Base-by-base conservation (phyloP, 2,797 vertebrate genomes). In the Eleutherodactylus coqui region DNA sequence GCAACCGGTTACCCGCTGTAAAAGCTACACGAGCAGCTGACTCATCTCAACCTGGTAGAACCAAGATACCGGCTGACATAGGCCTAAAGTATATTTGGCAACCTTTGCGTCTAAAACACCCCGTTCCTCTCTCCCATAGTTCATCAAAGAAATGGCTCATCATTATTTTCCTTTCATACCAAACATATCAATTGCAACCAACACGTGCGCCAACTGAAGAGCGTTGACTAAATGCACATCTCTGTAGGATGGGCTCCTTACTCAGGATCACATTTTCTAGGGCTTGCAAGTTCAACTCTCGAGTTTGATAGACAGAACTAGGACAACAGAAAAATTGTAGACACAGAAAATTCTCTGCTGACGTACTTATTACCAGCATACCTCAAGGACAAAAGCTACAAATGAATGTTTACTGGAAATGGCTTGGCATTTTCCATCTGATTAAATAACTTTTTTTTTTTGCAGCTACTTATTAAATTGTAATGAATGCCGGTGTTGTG, bases 231-330 rank as follows among this genome's bases (percentile, higher is more conserved):
- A n/a, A n/a, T n/a, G n/a, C n/a, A n/a, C 36, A n/a, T 72, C 34
- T 70, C 5, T 21, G 67, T 8, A 21, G 67, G 4, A 9, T 8
- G 17, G 19, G 64, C 38, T 69, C 34, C 34, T 69, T 24, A 24
- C 36, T 70, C 21, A 3, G 41, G 38, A 73, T 73, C 19, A 9
- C 64, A 69, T 36, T 70, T 38, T 70, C 38, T 11, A 41, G 67
- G 67, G 10, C 38, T 43, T n/a, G 67, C 70, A 1, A 27, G 41
- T 27, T 27, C 41, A 41, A 36, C 67, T 70, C 24, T n/a, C 7
- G 36, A 70, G 36, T 21, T 45, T 73, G 70, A 73, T 41, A 73
- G 70, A 73, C 70, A 73, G 70, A 73, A 73, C 70, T 73, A 73
- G 70, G 70, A 45, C 70, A 73, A 27, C 24, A 45, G 38, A 73